Conservation (phyloP, 2,888 invertebrate genomes). For the Sarcophaga subvicina region DNA sequence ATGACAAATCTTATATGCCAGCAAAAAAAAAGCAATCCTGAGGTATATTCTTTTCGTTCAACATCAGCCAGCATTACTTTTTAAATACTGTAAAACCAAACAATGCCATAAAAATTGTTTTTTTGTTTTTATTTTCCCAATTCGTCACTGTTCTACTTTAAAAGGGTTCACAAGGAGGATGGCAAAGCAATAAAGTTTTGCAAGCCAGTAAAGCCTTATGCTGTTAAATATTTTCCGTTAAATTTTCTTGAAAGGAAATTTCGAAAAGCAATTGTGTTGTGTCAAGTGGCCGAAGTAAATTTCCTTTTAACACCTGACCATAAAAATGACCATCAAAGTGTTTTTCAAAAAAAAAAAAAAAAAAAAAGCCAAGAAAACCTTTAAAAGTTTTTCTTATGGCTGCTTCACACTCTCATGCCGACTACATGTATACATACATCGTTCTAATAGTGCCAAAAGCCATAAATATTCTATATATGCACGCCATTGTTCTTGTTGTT, state of each 20-base stretch:
- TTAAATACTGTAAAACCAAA: too few relatives aligned
- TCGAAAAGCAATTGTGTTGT: neutral
- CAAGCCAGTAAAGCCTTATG: neutral
- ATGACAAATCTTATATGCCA: too few relatives aligned
- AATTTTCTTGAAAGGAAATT: neutral
- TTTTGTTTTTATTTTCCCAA: neutral
- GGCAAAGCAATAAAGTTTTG: neutral
- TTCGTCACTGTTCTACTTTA: constrained; percentile 43
- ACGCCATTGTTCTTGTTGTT: too few relatives aligned
- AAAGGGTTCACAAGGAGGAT: constrained; percentile 29
- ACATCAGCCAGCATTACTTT: too few relatives aligned
- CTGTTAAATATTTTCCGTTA: neutral
- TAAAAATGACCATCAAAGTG: constrained; percentile 41
- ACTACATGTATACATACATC: too few relatives aligned
- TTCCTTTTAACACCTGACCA: constrained; percentile 63
- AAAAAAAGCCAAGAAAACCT: neutral
- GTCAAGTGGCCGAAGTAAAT: constrained; percentile 65
- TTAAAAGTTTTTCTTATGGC: constrained; percentile 11
- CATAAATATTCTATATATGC: too few relatives aligned
- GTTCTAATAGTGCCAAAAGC: too few relatives aligned
- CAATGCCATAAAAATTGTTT: constrained; percentile 3
- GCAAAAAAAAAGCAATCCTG: too few relatives aligned
- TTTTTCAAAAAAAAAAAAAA: neutral
- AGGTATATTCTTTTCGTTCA: too few relatives aligned
- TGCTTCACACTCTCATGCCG: neutral